These are phyloP conservation scores for Lordiphosa collinella DNA, from an alignment of 1,140 invertebrate genomes.

Conservation along the genomic window DNA sequence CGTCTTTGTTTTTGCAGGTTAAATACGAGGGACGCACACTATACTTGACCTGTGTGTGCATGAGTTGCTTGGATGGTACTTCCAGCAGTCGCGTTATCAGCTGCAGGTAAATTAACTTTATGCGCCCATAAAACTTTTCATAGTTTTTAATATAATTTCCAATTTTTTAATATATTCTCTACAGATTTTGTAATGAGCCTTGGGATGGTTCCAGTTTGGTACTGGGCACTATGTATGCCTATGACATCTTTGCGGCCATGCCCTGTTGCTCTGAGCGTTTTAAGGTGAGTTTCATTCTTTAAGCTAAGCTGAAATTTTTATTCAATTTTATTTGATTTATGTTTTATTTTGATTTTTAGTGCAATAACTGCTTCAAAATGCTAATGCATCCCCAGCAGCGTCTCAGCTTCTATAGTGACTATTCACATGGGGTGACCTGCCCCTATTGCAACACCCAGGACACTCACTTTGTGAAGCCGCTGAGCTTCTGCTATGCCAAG, in stretches of 20 bases:
- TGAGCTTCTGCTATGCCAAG: conserved; percentile 89
- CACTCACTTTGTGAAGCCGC: conserved; percentile 95
- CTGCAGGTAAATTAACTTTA: conserved; percentile 81
- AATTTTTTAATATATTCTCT: conserved; percentile 1
- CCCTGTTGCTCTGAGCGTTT: conserved; percentile 96
- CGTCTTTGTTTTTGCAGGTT: conserved; percentile 83
- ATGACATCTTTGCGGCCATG: conserved; percentile 97
- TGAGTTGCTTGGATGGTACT: conserved; percentile 92
- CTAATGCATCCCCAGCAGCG: conserved; percentile 92
- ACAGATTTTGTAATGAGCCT: conserved; percentile 87
- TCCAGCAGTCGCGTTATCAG: conserved; percentile 86
- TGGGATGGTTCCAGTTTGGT: conserved; percentile 97
- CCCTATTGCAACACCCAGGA: conserved; percentile 94
- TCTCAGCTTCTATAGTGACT: conserved; percentile 96
- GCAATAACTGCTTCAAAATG: conserved; percentile 92
- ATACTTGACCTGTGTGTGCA: conserved; percentile 95
- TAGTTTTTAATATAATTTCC: neutral
- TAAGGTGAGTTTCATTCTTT: conserved; percentile 84
- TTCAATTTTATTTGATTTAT: neutral
- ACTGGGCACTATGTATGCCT: conserved; percentile 97
- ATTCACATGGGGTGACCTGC: conserved; percentile 94
- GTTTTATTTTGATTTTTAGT: conserved; percentile 81
- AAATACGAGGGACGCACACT: conserved; percentile 93
- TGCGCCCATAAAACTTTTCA: conserved; percentile 9
- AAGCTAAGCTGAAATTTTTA: neutral